Percentiles rank a stretch among this genome's conserved stretches.
phyloP scores from a whole-genome alignment of 2,113 vertebrate species.

The Rhinogobius similis region DNA sequence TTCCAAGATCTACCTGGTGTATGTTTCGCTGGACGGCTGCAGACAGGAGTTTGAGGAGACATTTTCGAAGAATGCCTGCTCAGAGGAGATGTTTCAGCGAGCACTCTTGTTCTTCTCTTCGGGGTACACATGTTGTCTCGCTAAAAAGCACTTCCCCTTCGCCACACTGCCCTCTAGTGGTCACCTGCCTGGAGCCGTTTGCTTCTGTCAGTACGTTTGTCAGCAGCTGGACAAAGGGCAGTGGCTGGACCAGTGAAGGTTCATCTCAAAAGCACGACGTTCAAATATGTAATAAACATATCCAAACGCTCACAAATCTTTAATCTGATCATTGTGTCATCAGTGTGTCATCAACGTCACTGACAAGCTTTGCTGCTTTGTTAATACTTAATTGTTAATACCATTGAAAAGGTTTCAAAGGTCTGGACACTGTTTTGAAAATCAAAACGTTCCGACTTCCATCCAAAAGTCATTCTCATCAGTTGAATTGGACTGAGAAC shows the following conservation, averaged over 20 bases:
- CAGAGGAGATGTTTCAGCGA: slow-evolving; percentile 47
- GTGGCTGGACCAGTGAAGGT: slow-evolving; percentile 16
- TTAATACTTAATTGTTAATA: too few relatives aligned
- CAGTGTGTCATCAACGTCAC: too few relatives aligned
- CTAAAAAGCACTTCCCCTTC: slow-evolving; percentile 53
- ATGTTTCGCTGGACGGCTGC: slow-evolving; percentile 53
- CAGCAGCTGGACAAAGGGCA: slow-evolving; percentile 27
- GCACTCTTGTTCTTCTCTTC: slow-evolving; percentile 59
- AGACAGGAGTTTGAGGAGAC: slow-evolving; percentile 37
- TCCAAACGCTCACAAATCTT: too few relatives aligned
- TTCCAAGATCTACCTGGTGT: slow-evolving; percentile 59
- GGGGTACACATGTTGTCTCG: slow-evolving; percentile 61
- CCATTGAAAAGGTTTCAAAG: too few relatives aligned
- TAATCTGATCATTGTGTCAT: too few relatives aligned
- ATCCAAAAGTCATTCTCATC: too few relatives aligned
- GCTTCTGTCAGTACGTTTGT: slow-evolving; percentile 70
- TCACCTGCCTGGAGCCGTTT: slow-evolving; percentile 56
- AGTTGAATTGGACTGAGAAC: too few relatives aligned
- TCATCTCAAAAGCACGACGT: too few relatives aligned
- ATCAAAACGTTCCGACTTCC: too few relatives aligned
- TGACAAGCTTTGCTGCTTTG: too few relatives aligned
- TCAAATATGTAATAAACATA: too few relatives aligned
- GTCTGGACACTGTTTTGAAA: too few relatives aligned
- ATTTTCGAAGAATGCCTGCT: slow-evolving; percentile 26
- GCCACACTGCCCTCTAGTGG: slow-evolving; percentile 10